These are phyloP conservation scores for Opisthocomus hoazin DNA, from an alignment of 2,113 vertebrate species.

Conservation along the genomic window DNA sequence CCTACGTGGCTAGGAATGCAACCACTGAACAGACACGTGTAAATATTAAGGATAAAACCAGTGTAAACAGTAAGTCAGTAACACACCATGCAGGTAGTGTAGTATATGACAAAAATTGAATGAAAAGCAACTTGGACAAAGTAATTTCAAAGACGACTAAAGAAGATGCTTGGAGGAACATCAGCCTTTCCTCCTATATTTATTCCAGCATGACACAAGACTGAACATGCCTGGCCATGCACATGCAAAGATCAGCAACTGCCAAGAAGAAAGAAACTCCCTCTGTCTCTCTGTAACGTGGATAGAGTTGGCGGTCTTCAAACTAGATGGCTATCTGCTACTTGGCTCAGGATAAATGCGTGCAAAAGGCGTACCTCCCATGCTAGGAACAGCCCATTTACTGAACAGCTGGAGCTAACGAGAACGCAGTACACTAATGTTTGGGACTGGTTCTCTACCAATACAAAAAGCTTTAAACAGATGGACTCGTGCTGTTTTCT, in stretches of 20 bases:
- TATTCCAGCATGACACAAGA: background rate
- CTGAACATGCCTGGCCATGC: background rate
- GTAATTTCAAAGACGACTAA: background rate
- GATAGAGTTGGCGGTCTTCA: background rate
- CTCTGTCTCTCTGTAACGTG: background rate
- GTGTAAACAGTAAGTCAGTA: background rate
- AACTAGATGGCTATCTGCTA: background rate
- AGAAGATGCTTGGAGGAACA: background rate
- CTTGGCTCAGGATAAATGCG: background rate
- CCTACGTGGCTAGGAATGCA: background rate
- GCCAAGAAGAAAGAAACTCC: background rate
- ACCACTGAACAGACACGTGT: background rate
- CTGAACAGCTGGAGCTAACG: background rate
- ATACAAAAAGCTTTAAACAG: background rate
- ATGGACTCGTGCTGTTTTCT: background rate
- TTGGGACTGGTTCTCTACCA: background rate
- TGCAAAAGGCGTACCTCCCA: background rate
- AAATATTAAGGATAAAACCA: background rate
- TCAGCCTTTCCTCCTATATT: background rate
- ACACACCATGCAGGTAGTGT: rapidly evolving
- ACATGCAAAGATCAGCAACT: background rate
- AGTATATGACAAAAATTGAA: background rate
- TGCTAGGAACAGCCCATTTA: background rate
- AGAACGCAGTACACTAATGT: background rate
- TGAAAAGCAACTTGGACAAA: background rate